Evolutionary conservation across 2,888 invertebrate species (phyloP), one percentile per base, ranked within the genome.

Genomic region (Spilosoma lubricipeda): DNA sequence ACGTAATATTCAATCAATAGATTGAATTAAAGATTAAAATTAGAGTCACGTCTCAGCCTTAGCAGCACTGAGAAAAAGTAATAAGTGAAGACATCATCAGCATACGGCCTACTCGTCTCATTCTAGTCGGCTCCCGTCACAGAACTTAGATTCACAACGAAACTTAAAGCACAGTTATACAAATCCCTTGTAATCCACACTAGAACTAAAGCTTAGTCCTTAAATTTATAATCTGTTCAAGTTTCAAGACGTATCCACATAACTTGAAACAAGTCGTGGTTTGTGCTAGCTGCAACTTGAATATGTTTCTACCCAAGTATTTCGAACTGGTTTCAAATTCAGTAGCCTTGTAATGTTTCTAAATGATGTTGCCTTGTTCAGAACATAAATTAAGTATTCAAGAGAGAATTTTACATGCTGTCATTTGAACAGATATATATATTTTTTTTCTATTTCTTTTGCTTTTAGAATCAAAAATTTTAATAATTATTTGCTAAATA

Each of bases 191-290:
- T 56, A 56, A 56, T 56, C 52, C n/a, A 56, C 9, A n/a, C 23
- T 13, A 39, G 20, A 66, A 36, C 66, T 27, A 23, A 67, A 67
- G 20, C 4, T 18, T 45, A 67, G 27, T 67, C 45, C 30, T 20
- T 45, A 20, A 67, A 45, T 4, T 45, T 30, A 67, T 67, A 45
- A 48, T 42, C 27, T 33, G 33, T 15, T 30, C 30, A 45, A 45
- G 20, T 5, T 56, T 23, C 52, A 23, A 45, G 20, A 70, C 11
- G 11, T 64, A 63, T 20, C 23, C n/a, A 45, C 64, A 33, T 20
- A 65, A 66, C n/a, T 72, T 56, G 27, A 39, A 72, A 52, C 71
- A 56, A 52, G 30, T 2, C 39, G 71, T 23, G 66, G 71, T 67
- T 27, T 39, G 30, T 23, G 56, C 27, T 39, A 11, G 56, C 20